These are phyloP conservation scores for Protodeltote pygarga DNA, from an alignment of 2,888 invertebrate species.

Conservation along the genomic window DNA sequence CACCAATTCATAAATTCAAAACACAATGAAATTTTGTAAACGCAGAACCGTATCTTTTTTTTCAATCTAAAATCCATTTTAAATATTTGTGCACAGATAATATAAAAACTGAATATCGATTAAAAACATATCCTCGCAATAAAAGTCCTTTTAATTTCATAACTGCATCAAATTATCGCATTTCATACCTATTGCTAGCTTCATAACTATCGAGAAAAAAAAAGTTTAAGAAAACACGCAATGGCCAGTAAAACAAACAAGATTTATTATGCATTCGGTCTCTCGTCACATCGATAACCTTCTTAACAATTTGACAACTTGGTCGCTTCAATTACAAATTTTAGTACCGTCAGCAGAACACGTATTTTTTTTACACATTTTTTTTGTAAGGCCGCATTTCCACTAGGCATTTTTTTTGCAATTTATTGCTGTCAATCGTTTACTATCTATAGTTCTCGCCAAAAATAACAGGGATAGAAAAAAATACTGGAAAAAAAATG, in stretches of 20 bases:
- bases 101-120: too few species aligned
- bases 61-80: too few species aligned
- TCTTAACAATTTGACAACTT: conserved; percentile 36
- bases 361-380: conserved; percentile 6
- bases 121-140: too few species aligned
- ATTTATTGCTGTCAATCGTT: too few species aligned
- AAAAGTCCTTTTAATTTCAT: conserved; percentile 5
- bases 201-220: conserved; percentile 1
- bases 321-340: conserved; percentile 38
- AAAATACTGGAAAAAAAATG: too few species aligned
- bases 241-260: conserved; percentile 29
- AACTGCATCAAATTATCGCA: conserved; percentile 8
- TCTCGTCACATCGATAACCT: conserved; percentile 48
- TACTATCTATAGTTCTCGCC: too few species aligned
- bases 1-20: too few species aligned
- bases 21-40: too few species aligned
- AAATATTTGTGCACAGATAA: too few species aligned
- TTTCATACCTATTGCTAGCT: conserved; percentile 22
- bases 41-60: too few species aligned
- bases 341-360: conserved; percentile 48
- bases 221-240: conserved; percentile 9
- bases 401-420: conserved; percentile 16
- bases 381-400: not conserved
- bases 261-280: conserved; percentile 22
- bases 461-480: too few species aligned